phyloP scores from a whole-genome alignment of 2,797 vertebrate species.

The Alectoris magna region DNA sequence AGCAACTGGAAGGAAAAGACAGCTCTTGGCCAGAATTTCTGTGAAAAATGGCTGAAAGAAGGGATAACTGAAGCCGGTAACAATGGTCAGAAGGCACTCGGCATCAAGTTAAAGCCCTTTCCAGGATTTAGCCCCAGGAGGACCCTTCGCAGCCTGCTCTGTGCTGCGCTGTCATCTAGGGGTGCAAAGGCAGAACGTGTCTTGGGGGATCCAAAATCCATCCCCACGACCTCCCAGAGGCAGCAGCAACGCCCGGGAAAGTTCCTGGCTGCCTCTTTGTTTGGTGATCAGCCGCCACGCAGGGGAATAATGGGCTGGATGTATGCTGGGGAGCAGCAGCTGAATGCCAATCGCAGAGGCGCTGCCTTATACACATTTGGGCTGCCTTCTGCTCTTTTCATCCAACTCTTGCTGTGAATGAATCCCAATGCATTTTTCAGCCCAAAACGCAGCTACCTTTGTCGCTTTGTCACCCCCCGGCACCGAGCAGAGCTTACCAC shows the following conservation, averaged over 20 bases:
- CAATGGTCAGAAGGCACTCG: background rate
- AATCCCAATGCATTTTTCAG: background rate
- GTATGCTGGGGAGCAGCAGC: background rate
- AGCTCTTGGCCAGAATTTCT: background rate
- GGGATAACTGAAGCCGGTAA: background rate
- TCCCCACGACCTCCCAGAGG: background rate
- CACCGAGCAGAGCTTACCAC: constrained; percentile 86
- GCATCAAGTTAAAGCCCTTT: background rate
- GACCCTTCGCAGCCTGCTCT: background rate
- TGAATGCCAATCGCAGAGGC: background rate
- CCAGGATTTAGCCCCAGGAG: background rate
- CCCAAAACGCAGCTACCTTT: background rate
- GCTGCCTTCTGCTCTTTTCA: background rate
- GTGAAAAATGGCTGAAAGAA: background rate
- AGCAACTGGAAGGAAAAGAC: background rate
- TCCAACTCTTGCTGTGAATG: background rate
- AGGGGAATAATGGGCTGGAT: background rate
- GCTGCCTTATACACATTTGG: background rate
- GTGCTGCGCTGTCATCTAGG: background rate
- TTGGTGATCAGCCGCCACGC: background rate
- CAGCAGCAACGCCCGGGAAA: background rate
- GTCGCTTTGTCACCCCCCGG: background rate
- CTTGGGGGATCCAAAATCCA: background rate
- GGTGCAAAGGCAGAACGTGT: rapidly evolving
- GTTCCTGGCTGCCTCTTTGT: constrained; percentile 32